Evolutionary conservation across 2,113 vertebrate species (phyloP).

Genomic region (Semnornis frantzii): DNA sequence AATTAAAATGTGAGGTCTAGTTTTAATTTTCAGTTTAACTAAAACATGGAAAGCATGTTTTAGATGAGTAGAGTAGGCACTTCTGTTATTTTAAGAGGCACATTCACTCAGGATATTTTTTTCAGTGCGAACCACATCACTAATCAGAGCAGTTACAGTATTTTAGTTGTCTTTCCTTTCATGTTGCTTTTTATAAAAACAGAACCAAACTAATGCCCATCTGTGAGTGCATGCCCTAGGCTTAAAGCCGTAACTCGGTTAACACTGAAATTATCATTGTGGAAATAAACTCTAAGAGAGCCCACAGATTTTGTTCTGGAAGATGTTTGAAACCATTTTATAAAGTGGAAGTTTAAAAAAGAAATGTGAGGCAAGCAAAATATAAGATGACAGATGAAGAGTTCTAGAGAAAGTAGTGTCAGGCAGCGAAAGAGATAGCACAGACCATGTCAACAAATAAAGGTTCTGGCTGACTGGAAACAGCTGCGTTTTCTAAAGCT

Average conservation of each 20-base stretch:
- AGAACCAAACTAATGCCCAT: neutral
- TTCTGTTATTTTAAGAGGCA: neutral
- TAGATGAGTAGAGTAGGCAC: neutral
- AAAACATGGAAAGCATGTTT: neutral
- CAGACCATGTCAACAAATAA: neutral
- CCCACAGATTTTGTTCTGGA: neutral
- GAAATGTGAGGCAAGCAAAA: neutral
- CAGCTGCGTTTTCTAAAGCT: neutral
- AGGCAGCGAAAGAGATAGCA: neutral
- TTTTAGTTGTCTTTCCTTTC: neutral
- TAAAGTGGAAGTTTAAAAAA: neutral
- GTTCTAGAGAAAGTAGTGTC: neutral
- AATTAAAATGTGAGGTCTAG: neutral
- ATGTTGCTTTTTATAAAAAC: neutral
- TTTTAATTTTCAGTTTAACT: neutral
- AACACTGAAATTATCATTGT: neutral
- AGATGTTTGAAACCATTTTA: neutral
- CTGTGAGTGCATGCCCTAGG: neutral
- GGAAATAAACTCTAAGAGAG: neutral
- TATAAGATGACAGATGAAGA: neutral
- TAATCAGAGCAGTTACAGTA: neutral
- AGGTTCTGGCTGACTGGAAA: neutral
- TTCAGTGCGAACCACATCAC: neutral
- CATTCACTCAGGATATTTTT: neutral
- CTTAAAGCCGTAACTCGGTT: neutral